phyloP scores from a whole-genome alignment of 2,113 vertebrate species.

The Melanerpes formicivorus region DNA sequence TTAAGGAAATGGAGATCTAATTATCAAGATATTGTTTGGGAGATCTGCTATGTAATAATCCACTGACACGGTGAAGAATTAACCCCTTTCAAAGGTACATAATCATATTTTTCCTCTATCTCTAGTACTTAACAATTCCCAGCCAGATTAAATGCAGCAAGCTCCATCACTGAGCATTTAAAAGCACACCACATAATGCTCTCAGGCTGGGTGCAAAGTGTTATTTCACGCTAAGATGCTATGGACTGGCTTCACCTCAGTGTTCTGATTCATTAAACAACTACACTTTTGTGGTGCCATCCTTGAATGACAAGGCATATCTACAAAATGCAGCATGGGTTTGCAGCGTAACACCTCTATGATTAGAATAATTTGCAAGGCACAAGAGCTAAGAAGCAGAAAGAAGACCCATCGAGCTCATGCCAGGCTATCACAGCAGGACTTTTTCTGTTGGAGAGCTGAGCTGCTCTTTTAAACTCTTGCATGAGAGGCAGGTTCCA shows the following conservation, averaged over 20 bases:
- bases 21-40: not conserved
- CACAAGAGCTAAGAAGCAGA: conserved; percentile 5
- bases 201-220: not conserved
- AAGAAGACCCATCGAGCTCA: not conserved
- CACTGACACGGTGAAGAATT: not conserved
- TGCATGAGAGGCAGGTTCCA: not conserved
- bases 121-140: not conserved
- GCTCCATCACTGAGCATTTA: not conserved
- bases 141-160: not conserved
- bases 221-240: not conserved
- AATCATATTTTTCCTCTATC: not conserved
- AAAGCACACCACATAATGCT: not conserved
- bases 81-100: not conserved
- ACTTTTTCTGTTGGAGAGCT: not conserved
- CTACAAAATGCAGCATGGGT: not conserved
- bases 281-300: not conserved
- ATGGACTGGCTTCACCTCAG: conserved; percentile 1
- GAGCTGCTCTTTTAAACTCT: not conserved
- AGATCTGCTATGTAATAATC: not conserved
- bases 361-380: not conserved
- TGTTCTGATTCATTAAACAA: conserved; percentile 19
- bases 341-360: not conserved
- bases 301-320: not conserved
- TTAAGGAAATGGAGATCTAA: conserved; percentile 30
- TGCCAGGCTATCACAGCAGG: not conserved